Evolutionary conservation across 1,140 invertebrate species (phyloP), one percentile per base, ranked within the genome.

Genomic region (Wasmannia auropunctata): DNA sequence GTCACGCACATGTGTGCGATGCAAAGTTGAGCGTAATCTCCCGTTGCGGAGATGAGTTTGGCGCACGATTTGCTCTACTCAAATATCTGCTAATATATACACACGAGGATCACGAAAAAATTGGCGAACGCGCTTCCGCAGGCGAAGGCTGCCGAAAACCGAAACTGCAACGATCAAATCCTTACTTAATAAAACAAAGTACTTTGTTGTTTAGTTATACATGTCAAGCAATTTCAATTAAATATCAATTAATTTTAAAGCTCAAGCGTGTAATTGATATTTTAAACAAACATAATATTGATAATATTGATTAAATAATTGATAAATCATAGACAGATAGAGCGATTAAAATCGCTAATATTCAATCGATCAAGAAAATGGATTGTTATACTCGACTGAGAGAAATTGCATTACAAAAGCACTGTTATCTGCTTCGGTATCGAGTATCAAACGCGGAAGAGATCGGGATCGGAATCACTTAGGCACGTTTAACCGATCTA

Each of bases 1-100:
- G 67, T 83, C 79, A 72, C 79, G 51, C 62, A 80, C 34, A 54
- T 80, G 62, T 80, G 60, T 43, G 31, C 16, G 43, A 76, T 28
- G 19, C 37, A 43, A 67, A 43, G 25, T 81, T 43, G 22, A 70
- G 1, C 51, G n/a, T 40, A 43, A 25, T 34, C n/a, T n/a, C 14
- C 25, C 19, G 22, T 43, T 40, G 14, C 37, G 2, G 2, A 67
- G 31, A 67, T 22, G 19, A 81, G 7, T 81, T 58, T 28, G 10
- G 7, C 11, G n/a, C 19, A 28, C 19, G 28, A 28, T 54, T 65
- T 79, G 14, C n/a, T 70, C 19, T 11, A 8, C 31, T 58, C 3
- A 75, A 25, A 28, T 58, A n/a, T 16, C 19, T 54, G 10, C 5
- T n/a, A 5, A 54, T 11, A 77, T 0, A 22, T 11, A 77, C 1